A percentile compares a stretch with the other conserved stretches of the same genome.
These are phyloP conservation scores for Apis cerana DNA, from an alignment of 1,140 invertebrate genomes.

Conservation along the genomic window DNA sequence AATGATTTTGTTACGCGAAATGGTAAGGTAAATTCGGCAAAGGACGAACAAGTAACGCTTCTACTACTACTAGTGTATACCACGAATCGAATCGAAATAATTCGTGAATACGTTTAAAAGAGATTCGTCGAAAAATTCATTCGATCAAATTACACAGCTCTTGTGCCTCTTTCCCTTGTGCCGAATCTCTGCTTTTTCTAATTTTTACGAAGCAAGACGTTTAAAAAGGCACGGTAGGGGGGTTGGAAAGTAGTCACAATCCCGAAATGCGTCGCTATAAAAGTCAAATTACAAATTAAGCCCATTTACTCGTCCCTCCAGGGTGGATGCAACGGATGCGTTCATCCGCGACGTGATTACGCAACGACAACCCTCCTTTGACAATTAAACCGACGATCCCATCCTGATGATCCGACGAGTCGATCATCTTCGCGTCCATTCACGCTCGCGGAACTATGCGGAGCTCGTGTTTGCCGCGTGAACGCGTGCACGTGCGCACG, in stretches of 20 bases:
- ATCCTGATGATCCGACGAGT: neutral
- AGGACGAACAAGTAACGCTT: too few relatives aligned
- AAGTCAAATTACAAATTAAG: slow-evolving; percentile 43
- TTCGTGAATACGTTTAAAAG: too few relatives aligned
- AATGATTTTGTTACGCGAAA: too few relatives aligned
- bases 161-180: too few relatives aligned
- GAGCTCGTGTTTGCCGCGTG: slow-evolving; percentile 23
- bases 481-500: slow-evolving; percentile 36
- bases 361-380: neutral
- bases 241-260: neutral
- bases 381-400: slow-evolving; percentile 33
- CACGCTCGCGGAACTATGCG: slow-evolving; percentile 24
- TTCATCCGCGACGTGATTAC: neutral
- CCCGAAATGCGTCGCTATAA: slow-evolving; percentile 34
- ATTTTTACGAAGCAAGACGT: neutral
- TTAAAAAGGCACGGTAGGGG: too few relatives aligned
- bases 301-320: slow-evolving; percentile 23
- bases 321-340: neutral
- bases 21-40: too few relatives aligned
- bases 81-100: too few relatives aligned
- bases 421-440: slow-evolving; percentile 20
- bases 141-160: too few relatives aligned
- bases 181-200: neutral
- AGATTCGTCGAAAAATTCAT: too few relatives aligned
- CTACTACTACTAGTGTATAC: too few relatives aligned